A percentile compares a stretch with the other conserved stretches of the same genome.
These are phyloP conservation scores for Myotis findleyi DNA, from an alignment of 2,797 vertebrate genomes.

Conservation along the genomic window DNA sequence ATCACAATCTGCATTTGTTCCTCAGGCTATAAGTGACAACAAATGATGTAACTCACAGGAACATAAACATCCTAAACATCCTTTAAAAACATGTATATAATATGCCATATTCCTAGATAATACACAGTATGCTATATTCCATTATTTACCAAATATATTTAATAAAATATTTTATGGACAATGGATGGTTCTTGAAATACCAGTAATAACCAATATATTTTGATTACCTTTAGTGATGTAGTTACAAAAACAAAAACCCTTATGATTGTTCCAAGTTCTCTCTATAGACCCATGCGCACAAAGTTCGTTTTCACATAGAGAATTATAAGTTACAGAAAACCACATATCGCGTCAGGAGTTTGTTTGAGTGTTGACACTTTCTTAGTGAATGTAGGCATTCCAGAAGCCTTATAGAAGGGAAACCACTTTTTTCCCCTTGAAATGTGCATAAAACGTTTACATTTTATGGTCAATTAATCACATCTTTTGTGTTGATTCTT, in stretches of 20 bases:
- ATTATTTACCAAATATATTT: constrained; percentile 36
- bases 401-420: constrained; percentile 55
- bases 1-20: neutral
- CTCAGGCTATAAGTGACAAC: constrained; percentile 14
- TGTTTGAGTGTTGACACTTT: constrained; percentile 58
- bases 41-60: neutral
- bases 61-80: neutral
- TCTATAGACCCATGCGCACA: neutral
- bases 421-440: constrained; percentile 53
- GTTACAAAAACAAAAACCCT: constrained; percentile 23
- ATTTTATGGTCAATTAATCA: constrained; percentile 49
- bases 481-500: neutral
- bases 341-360: constrained; percentile 41
- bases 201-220: constrained; percentile 34
- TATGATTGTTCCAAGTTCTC: neutral
- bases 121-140: neutral
- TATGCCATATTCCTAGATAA: neutral
- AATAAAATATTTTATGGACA: constrained; percentile 37
- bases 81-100: constrained; percentile 35
- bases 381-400: constrained; percentile 39
- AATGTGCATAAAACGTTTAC: constrained; percentile 16
- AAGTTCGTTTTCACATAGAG: constrained; percentile 72
- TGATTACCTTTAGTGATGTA: constrained; percentile 47
- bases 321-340: constrained; percentile 63
- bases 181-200: constrained; percentile 28